These are phyloP conservation scores for Apamea sordens DNA, from an alignment of 2,888 invertebrate species.

Conservation along the genomic window DNA sequence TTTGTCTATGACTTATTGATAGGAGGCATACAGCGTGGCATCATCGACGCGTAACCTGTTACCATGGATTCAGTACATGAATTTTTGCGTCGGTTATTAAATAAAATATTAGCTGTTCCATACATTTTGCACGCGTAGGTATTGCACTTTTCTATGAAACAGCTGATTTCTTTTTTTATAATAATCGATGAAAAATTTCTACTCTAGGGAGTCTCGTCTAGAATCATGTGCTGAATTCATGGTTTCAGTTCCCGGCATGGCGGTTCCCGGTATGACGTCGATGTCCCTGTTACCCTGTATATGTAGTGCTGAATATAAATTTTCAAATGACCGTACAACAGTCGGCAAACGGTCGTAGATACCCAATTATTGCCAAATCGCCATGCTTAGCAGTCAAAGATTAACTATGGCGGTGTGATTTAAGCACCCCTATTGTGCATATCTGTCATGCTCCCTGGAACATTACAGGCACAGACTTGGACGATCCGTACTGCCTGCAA, in stretches of 20 bases:
- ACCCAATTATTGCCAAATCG: constrained; percentile 23
- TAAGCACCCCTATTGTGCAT: neutral
- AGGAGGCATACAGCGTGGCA: neutral
- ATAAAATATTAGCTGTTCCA: neutral
- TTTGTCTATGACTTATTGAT: constrained; percentile 1
- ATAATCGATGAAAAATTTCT: neutral
- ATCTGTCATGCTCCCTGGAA: neutral
- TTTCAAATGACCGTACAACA: constrained; percentile 14
- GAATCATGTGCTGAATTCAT: neutral
- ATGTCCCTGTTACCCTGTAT: neutral
- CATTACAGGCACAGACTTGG: neutral
- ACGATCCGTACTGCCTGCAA: too few relatives aligned
- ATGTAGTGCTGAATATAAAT: constrained; percentile 24
- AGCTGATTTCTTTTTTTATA: neutral
- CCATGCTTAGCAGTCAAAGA: constrained; percentile 19
- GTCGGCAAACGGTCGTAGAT: neutral
- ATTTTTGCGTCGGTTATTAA: neutral
- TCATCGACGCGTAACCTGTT: neutral
- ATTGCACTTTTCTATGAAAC: neutral
- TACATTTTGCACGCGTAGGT: neutral
- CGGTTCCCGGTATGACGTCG: too few relatives aligned
- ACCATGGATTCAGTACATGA: neutral
- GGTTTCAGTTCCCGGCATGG: neutral
- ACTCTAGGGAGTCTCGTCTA: neutral
- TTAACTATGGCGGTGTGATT: constrained; percentile 20